Conservation (phyloP, 2,113 vertebrate species). For the Sceloporus tristichus region DNA sequence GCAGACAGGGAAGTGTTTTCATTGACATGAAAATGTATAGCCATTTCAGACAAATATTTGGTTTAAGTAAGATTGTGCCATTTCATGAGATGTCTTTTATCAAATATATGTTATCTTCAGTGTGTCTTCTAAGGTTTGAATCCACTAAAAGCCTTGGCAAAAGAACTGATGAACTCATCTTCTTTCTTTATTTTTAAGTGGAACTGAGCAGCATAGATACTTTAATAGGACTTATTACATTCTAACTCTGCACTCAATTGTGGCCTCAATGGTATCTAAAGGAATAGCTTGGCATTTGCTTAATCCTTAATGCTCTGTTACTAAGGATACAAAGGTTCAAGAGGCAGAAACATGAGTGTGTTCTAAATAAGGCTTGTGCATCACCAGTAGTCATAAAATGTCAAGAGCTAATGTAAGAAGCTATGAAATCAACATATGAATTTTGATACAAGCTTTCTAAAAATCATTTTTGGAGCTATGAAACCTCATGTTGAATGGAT, state of each 20-base stretch:
- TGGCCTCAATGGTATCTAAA: not conserved
- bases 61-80: not conserved
- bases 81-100: not conserved
- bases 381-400: not conserved
- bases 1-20: not conserved
- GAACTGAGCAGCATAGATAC: not conserved
- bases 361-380: not conserved
- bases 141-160: not conserved
- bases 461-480: too few species aligned
- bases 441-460: not conserved
- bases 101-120: too few species aligned
- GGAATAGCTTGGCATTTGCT: not conserved
- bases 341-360: slow-evolving; percentile 3
- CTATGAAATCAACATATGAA: not conserved
- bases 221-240: not conserved
- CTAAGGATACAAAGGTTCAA: not conserved
- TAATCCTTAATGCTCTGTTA: not conserved
- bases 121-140: not conserved
- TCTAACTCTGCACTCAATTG: not conserved
- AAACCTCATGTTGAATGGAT: not conserved
- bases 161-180: not conserved
- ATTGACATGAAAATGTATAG: not conserved
- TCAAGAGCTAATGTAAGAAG: not conserved
- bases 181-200: not conserved
- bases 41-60: not conserved